Base-by-base conservation (phyloP, 2,888 invertebrate species). In the Nymphalis c-album region DNA sequence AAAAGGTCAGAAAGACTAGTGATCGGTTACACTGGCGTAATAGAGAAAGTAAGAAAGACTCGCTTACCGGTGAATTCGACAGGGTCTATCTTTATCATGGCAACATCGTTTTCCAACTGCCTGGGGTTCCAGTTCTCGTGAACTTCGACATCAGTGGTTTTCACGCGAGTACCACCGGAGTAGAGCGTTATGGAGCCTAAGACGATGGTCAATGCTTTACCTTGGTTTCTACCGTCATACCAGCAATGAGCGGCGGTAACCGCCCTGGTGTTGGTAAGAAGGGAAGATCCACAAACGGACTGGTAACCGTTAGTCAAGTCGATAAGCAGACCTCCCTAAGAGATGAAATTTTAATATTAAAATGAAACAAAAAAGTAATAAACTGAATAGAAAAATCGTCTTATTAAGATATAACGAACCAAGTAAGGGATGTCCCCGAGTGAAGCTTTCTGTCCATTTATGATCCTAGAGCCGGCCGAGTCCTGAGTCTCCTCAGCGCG, bases 391-490 rank as follows among this genome's bases (percentile, higher is more conserved):
- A n/a, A 51, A 22, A 20, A 51, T 10, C 8, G 13, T 10, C 10
- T 2, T 6, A 18, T 22, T 51, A 51, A 22, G 0, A 35, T 2
- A 13, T 40, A 31, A 55, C 62, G 72, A 26, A 80, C 81, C 70
- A 79, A 40, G 60, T 77, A 69, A 0, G 80, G 80, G 46, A 22
- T 76, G 70, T 2, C 64, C 3, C 78, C 78, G 0, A 76, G 63
- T 0, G 63, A 6, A 0, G 80, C 73, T 0, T 67, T 20, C 0
- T 68, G 64, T 1, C 85, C 85, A 0, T 83, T 82, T 0, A 77
- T 75, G 22, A 85, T 82, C 67, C 80, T 80, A 17, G 75, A 69
- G 47, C 75, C 76, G 45, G 76, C 77, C 64, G 77, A 77, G 63
- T 78, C 77, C 10, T 68, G 51, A 0, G 76, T 74, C 7, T 71